Evolutionary conservation across 2,797 vertebrate species (phyloP).

Genomic region (Glyptemys insculpta): DNA sequence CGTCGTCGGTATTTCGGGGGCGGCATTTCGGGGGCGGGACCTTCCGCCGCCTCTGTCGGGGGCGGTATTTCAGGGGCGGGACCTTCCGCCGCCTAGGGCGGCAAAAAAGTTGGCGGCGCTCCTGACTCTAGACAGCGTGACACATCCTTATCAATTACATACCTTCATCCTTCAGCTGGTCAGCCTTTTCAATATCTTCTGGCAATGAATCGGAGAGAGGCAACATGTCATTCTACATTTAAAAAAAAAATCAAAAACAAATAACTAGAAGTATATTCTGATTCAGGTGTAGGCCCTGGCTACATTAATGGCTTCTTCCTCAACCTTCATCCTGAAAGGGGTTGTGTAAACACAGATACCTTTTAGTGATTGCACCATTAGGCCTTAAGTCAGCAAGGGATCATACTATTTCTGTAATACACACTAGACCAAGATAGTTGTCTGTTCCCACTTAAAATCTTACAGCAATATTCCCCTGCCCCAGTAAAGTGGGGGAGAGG

Average conservation of each 20-base stretch:
- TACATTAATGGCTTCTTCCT: not conserved
- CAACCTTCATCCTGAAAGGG: not conserved
- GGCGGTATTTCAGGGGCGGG: too few relatives aligned
- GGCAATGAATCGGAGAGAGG: conserved; percentile 87
- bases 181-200: conserved; percentile 91
- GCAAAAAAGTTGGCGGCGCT: too few relatives aligned
- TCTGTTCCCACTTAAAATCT: not conserved
- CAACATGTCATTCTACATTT: conserved; percentile 87
- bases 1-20: too few relatives aligned
- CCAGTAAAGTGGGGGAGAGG: not conserved
- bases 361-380: not conserved
- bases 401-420: not conserved
- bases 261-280: not conserved
- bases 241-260: conserved; percentile 52
- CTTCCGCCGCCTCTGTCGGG: too few relatives aligned
- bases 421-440: not conserved
- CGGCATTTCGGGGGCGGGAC: too few relatives aligned
- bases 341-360: not conserved
- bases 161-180: conserved; percentile 98
- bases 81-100: too few relatives aligned
- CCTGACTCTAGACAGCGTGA: not conserved
- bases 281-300: not conserved
- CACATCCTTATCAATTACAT: conserved; percentile 40
- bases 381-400: not conserved
- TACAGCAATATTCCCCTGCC: not conserved